Percentiles rank a stretch among this genome's conserved stretches.
Conservation (phyloP, 2,797 vertebrate genomes). For the Phrynocephalus guinanensis region DNA sequence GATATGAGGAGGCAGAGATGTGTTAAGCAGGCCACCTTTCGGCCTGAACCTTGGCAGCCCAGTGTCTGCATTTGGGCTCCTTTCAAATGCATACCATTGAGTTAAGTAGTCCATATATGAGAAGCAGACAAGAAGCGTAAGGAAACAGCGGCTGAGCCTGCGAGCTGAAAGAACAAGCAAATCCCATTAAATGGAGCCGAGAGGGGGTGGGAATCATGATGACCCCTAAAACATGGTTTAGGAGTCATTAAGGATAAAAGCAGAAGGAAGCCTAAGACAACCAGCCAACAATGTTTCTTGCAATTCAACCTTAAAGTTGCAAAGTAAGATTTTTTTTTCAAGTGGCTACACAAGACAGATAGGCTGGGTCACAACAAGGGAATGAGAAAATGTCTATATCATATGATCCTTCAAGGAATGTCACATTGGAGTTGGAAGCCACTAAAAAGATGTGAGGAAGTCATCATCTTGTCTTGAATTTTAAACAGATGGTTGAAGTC, state of each 20-base stretch:
- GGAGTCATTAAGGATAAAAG: neutral
- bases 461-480: neutral
- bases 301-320: neutral
- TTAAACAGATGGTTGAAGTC: neutral
- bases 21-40: neutral
- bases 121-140: too few species aligned
- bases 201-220: neutral
- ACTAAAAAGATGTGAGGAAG: neutral
- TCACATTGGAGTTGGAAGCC: rapidly evolving
- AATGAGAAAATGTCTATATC: rapidly evolving
- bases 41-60: neutral
- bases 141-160: neutral
- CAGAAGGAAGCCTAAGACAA: slow-evolving; percentile 14
- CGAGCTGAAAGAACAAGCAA: neutral
- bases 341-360: neutral
- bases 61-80: neutral
- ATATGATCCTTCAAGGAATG: neutral
- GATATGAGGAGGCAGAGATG: neutral
- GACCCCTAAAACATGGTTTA: neutral
- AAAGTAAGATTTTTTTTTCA: neutral
- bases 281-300: neutral
- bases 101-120: neutral
- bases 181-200: neutral
- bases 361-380: neutral
- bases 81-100: neutral